Conservation (phyloP, 37 sponge, comb jelly and placozoan species). For the Beroe ovata region DNA sequence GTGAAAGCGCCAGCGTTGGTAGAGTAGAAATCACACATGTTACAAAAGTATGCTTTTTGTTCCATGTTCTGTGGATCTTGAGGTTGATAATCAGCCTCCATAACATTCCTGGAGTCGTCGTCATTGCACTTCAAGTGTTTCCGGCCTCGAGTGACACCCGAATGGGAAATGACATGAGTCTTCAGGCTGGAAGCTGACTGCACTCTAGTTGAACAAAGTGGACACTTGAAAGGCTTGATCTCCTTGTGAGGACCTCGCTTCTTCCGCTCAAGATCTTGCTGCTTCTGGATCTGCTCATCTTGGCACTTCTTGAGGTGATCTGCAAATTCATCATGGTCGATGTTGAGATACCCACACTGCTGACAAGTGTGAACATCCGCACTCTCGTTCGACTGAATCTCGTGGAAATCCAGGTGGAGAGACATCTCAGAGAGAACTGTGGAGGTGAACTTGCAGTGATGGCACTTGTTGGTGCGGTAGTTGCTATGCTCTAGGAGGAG, state of each 20-base stretch:
- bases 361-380: conserved; percentile 62
- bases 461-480: conserved; percentile 27
- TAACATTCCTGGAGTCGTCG: not conserved
- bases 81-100: not conserved
- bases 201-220: conserved; percentile 30
- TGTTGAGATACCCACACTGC: conserved; percentile 47
- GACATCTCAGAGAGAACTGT: conserved; percentile 30
- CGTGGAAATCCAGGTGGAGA: conserved; percentile 56
- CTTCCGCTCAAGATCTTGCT: not conserved
- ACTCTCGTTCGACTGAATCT: conserved; percentile 64
- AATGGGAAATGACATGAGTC: conserved; percentile 38
- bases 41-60: conserved; percentile 2
- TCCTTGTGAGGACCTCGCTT: conserved; percentile 58
- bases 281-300: conserved; percentile 11
- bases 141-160: not conserved
- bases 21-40: conserved; percentile 29
- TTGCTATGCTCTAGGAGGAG: conserved; percentile 44
- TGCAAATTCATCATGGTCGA: conserved; percentile 3
- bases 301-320: conserved; percentile 12
- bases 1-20: conserved; percentile 15
- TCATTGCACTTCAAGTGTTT: conserved; percentile 40
- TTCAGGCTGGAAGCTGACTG: conserved; percentile 53
- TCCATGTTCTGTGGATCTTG: not conserved
- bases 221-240: conserved; percentile 58
- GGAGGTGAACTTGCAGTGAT: conserved; percentile 30